These are phyloP conservation scores for Chelonus formosanus DNA, from an alignment of 2,888 invertebrate genomes.

Conservation along the genomic window DNA sequence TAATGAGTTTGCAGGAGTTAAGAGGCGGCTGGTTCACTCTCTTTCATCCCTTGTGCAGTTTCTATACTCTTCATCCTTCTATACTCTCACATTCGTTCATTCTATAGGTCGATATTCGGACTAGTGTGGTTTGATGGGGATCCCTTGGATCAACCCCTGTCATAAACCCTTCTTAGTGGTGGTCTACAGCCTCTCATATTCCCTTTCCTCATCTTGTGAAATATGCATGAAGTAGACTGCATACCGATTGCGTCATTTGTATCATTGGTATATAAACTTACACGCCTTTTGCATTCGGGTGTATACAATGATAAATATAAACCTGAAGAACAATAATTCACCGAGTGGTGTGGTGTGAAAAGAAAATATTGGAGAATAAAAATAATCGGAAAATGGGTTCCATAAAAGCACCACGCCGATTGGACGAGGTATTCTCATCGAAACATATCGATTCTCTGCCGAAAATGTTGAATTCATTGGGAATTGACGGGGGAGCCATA, in stretches of 20 bases:
- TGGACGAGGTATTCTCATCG: slow-evolving; percentile 47
- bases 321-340: slow-evolving; percentile 21
- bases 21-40: slow-evolving; percentile 51
- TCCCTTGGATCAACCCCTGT: slow-evolving; percentile 63
- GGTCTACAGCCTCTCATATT: slow-evolving; percentile 45
- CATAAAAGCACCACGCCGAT: slow-evolving; percentile 28
- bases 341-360: slow-evolving; percentile 28
- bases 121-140: slow-evolving; percentile 63
- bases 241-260: slow-evolving; percentile 64
- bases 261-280: slow-evolving; percentile 39
- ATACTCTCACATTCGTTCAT: slow-evolving; percentile 26
- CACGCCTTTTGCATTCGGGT: no score
- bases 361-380: slow-evolving; percentile 39
- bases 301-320: not conserved
- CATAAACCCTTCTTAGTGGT: slow-evolving; percentile 65
- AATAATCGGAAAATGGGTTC: slow-evolving; percentile 39
- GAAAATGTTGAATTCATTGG: slow-evolving; percentile 66
- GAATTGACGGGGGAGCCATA: slow-evolving; percentile 66
- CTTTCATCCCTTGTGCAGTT: slow-evolving; percentile 33
- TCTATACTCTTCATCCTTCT: slow-evolving; percentile 36
- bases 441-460: slow-evolving; percentile 61
- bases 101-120: slow-evolving; percentile 58
- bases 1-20: slow-evolving; percentile 66
- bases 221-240: slow-evolving; percentile 62
- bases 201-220: slow-evolving; percentile 49